phyloP scores from a whole-genome alignment of 2,797 vertebrate genomes.

The Staurois parvus region DNA sequence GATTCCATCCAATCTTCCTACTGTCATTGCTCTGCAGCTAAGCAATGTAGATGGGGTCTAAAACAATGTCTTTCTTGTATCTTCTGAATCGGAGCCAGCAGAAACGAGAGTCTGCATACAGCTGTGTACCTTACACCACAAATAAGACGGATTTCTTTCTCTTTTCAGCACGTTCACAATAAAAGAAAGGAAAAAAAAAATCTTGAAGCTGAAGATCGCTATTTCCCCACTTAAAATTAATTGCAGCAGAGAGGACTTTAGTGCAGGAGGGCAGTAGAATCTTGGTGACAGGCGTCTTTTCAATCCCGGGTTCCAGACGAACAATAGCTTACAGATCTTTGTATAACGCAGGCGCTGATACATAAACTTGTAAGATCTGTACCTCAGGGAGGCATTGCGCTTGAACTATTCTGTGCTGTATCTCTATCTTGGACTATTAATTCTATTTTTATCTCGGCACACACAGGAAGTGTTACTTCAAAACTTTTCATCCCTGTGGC shows the following conservation, averaged over 20 bases:
- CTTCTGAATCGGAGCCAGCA: neutral
- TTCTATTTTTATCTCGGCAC: constrained; percentile 28
- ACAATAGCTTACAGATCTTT: constrained; percentile 31
- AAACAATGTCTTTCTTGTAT: neutral
- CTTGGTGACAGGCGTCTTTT: constrained; percentile 7
- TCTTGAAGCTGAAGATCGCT: neutral
- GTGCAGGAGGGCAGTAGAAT: constrained; percentile 24
- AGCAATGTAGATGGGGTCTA: neutral
- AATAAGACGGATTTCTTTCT: neutral
- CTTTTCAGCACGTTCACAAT: neutral
- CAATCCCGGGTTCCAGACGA: neutral
- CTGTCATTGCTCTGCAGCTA: neutral
- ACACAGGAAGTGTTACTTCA: neutral
- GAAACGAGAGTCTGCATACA: neutral
- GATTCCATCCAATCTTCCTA: neutral
- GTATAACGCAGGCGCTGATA: neutral
- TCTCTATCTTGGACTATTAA: constrained; percentile 5
- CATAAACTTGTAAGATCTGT: constrained; percentile 3
- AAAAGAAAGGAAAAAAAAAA: neutral
- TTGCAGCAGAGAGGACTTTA: constrained; percentile 6
- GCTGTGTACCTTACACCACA: neutral
- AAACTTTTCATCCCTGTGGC: neutral
- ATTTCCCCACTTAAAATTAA: constrained; percentile 36
- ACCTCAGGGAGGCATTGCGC: constrained; percentile 27
- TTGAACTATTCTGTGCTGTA: constrained; percentile 5